These are phyloP conservation scores for Cyrtodaria siliqua DNA, from an alignment of 2,888 invertebrate genomes.

Conservation along the genomic window DNA sequence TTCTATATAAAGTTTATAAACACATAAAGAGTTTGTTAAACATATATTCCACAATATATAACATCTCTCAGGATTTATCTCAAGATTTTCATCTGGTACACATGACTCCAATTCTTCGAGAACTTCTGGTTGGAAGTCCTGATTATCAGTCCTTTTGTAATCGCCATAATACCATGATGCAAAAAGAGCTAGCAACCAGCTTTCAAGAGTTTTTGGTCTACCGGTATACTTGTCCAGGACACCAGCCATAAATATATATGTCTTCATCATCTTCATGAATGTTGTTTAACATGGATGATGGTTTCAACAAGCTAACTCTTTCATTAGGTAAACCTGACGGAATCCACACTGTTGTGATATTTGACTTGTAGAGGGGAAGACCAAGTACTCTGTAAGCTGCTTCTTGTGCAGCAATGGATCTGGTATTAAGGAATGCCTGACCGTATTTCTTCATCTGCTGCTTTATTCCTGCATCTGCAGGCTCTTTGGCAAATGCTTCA, in stretches of 20 bases:
- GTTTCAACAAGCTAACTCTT: conserved; percentile 17
- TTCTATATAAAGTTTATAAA: too few species aligned
- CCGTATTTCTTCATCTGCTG: conserved; percentile 41
- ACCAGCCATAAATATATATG: conserved; percentile 25
- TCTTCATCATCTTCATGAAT: conserved; percentile 24
- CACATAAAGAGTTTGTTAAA: too few species aligned
- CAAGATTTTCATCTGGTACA: too few species aligned
- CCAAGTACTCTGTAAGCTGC: conserved; percentile 38
- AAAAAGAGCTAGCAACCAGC: conserved; percentile 25
- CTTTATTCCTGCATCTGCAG: conserved; percentile 5
- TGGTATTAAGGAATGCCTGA: conserved; percentile 38
- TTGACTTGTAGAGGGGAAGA: conserved; percentile 33
- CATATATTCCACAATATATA: too few species aligned
- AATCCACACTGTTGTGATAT: conserved; percentile 39
- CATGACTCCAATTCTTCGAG: conserved; percentile 17
- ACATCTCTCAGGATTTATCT: too few species aligned
- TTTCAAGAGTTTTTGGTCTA: conserved; percentile 20
- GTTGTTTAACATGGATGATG: conserved; percentile 13
- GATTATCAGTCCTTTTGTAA: conserved; percentile 1
- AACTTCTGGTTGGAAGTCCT: conserved; percentile 27
- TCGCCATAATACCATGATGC: conserved; percentile 23
- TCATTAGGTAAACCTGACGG: conserved; percentile 24
- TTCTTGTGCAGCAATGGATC: conserved; percentile 43
- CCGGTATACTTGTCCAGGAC: conserved; percentile 20
- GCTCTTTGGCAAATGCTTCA: conserved; percentile 20